phyloP scores from a whole-genome alignment of 2,797 vertebrate species.

The Muraenolepis orangiensis region DNA sequence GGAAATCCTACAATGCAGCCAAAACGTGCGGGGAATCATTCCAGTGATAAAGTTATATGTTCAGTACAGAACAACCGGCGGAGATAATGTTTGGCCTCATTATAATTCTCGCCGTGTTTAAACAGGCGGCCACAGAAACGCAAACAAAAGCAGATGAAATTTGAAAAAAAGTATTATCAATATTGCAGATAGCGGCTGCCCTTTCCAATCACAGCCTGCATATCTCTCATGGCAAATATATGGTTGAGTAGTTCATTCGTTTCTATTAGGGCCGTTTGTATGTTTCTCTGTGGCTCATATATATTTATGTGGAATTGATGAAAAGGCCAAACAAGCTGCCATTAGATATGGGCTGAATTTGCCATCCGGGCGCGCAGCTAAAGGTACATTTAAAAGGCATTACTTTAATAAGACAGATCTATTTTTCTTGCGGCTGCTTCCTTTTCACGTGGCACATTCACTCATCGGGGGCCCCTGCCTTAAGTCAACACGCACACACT shows the following conservation, averaged over 20 bases:
- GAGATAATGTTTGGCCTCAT: slow-evolving; percentile 99
- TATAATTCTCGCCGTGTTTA: slow-evolving; percentile 99
- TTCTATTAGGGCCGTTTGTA: slow-evolving; percentile 99
- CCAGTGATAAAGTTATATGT: slow-evolving; percentile 99
- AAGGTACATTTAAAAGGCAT: slow-evolving; percentile 80
- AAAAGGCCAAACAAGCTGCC: slow-evolving; percentile 81
- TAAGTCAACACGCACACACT: slow-evolving; percentile 55
- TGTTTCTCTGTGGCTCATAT: slow-evolving; percentile 79
- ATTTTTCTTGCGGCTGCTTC: slow-evolving; percentile 66
- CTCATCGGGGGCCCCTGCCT: slow-evolving; percentile 55
- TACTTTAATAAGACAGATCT: slow-evolving; percentile 71
- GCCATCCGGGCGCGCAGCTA: slow-evolving; percentile 59
- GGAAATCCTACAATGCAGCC: slow-evolving; percentile 98
- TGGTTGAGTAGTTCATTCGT: slow-evolving; percentile 99
- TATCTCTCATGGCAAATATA: slow-evolving; percentile 99
- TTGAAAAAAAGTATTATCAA: slow-evolving; percentile 99
- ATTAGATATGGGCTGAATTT: slow-evolving; percentile 79
- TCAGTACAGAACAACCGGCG: slow-evolving; percentile 95
- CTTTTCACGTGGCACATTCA: slow-evolving; percentile 55
- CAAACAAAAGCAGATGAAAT: slow-evolving; percentile 99
- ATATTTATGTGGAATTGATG: slow-evolving; percentile 82
- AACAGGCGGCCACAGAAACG: slow-evolving; percentile 98
- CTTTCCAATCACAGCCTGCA: slow-evolving; percentile 99
- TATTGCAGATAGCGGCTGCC: slow-evolving; percentile 99
- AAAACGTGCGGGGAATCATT: slow-evolving; percentile 99